phyloP scores from a whole-genome alignment of 2,797 vertebrate species.

The Ctenosaura bakeri region DNA sequence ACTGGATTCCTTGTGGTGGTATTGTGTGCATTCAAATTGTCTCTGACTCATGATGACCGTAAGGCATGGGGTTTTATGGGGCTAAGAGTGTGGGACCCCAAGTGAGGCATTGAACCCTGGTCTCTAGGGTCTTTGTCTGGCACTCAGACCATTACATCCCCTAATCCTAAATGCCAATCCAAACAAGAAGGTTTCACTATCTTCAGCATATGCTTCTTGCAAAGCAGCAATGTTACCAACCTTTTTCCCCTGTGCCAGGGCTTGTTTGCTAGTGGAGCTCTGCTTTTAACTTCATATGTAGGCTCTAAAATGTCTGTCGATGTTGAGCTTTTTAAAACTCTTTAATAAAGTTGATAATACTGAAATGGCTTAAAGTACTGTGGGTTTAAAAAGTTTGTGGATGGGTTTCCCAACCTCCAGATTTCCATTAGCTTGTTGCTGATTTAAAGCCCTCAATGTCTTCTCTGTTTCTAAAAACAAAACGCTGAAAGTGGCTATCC shows the following conservation, averaged over 20 bases:
- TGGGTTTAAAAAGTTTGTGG: slow-evolving; percentile 11
- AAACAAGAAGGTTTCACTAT: background rate
- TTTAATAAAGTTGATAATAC: background rate
- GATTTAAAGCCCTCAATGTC: background rate
- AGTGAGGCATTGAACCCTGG: too few species aligned
- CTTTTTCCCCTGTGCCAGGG: background rate
- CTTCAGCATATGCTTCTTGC: background rate
- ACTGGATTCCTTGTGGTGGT: background rate
- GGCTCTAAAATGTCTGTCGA: background rate
- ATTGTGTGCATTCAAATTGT: too few species aligned
- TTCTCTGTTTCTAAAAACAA: background rate
- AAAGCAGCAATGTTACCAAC: background rate
- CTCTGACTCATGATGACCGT: too few species aligned
- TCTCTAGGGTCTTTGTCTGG: too few species aligned
- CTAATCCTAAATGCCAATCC: background rate
- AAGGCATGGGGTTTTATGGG: too few species aligned
- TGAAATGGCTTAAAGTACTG: background rate
- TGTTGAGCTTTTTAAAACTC: background rate
- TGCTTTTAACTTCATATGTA: background rate
- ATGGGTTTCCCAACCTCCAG: background rate
- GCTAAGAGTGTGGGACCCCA: too few species aligned
- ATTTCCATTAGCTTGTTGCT: background rate
- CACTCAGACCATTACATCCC: background rate
- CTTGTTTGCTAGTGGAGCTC: background rate
- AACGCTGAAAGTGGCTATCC: slow-evolving; percentile 4